Conservation (phyloP, 1,140 invertebrate species). For the Hyles vespertilio region DNA sequence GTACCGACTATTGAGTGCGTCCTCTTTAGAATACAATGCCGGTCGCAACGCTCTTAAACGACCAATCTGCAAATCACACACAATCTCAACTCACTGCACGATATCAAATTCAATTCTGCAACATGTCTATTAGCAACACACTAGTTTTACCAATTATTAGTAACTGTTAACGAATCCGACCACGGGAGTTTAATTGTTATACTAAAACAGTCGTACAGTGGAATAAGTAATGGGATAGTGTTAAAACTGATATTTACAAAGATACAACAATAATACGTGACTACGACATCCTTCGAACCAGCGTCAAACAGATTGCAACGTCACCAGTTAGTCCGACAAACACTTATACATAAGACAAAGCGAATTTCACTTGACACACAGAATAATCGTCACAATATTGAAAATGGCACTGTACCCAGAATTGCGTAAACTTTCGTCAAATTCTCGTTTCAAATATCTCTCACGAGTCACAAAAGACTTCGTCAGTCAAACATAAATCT, state of each 20-base stretch:
- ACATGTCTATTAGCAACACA: too few species aligned
- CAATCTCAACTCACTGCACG: constrained; percentile 20
- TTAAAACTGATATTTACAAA: too few species aligned
- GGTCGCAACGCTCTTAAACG: constrained; percentile 70
- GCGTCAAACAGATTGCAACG: neutral
- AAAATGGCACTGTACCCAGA: constrained; percentile 47
- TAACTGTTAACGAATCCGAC: too few species aligned
- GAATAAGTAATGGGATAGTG: too few species aligned
- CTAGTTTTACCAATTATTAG: too few species aligned
- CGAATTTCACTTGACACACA: constrained; percentile 24
- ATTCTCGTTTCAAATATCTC: constrained; percentile 2
- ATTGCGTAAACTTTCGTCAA: constrained; percentile 25
- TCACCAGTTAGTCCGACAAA: constrained; percentile 6
- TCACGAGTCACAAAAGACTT: constrained; percentile 10
- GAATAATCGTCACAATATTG: constrained; percentile 34
- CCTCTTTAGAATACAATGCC: constrained; percentile 60
- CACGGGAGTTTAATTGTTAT: too few species aligned
- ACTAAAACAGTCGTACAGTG: too few species aligned
- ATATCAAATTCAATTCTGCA: too few species aligned
- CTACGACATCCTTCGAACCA: neutral
- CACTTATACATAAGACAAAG: constrained; percentile 19
- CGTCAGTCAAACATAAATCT: constrained; percentile 3
- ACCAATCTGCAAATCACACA: constrained; percentile 71
- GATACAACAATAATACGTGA: too few species aligned
- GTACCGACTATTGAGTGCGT: constrained; percentile 9